Evolutionary conservation across 2,113 vertebrate genomes (phyloP), one percentile per base, ranked within the genome.

Genomic region (Rhabdornis inornatus): DNA sequence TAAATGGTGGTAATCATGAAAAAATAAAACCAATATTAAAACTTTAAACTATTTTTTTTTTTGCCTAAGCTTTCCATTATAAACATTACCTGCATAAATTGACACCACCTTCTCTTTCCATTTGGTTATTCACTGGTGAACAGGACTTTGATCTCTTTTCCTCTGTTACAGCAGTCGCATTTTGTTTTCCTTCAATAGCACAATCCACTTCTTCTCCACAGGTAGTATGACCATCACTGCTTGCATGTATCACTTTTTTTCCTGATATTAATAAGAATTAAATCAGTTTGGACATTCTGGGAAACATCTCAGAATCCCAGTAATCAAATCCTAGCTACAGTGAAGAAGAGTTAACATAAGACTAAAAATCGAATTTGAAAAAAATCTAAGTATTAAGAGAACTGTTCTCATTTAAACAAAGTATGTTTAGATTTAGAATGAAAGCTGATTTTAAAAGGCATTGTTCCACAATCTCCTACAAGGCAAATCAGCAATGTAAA

Each of bases 51-150:
- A 10, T 49, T 70, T 87, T 59, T 45, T 45, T 30, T 79, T 92
- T 84, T 68, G 7, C 20, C 28, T 64, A 42, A 74, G 9, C 3
- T 27, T 82, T 40, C 11, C 14, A 55, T 25, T 61, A n/a, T 57
- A 94, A 79, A 79, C 59, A 80, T 95, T 97, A 98, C 98, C 98
- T 97, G 92, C 50, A 40, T 50, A 85, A 83, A 87, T 9, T 13
- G 42, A 55, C 37, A 42, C 72, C 81, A n/a, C 14, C 50, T 86
- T 82, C 92, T 80, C 59, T 49, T 83, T 95, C 90, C 23, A 8
- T 22, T 30, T 68, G 40, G 47, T 92, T 87, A 87, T 61, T 65
- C 23, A 80, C 42, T 18, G 76, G 55, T 69, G 94, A 85, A 65
- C 8, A 86, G 60, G 80, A 78, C 22, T 72, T 50, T 30, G 53